Evolutionary conservation across 2,797 vertebrate species (phyloP).

Genomic region (Nothura maculosa): DNA sequence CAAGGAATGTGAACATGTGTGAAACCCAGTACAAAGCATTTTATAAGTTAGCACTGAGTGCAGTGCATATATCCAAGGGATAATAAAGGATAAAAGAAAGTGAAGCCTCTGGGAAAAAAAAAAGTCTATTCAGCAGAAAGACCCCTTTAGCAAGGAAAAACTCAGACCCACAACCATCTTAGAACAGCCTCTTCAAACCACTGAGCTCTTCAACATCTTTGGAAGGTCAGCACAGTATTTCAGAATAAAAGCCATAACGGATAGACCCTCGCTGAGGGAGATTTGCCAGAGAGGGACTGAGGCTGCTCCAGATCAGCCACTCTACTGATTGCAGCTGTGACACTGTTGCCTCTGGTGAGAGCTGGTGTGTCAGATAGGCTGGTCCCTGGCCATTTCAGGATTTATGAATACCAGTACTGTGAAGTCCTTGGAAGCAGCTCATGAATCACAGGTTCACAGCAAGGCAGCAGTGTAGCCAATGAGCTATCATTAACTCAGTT

Average conservation of each 20-base stretch:
- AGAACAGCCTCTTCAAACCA: conserved; percentile 17
- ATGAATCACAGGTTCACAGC: conserved; percentile 63
- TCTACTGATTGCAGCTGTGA: conserved; percentile 66
- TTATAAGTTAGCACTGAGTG: not conserved
- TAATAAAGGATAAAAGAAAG: not conserved
- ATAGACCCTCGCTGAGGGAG: conserved; percentile 36
- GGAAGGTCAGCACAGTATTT: conserved; percentile 58
- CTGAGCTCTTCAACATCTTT: conserved; percentile 19
- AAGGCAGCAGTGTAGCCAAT: conserved; percentile 47
- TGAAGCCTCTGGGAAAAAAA: not conserved
- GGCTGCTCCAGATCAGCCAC: conserved; percentile 38
- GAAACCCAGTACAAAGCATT: not conserved
- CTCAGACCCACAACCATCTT: not conserved
- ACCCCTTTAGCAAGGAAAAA: conserved; percentile 19
- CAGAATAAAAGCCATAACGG: conserved; percentile 41
- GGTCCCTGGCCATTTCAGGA: conserved; percentile 41
- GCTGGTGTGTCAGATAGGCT: conserved; percentile 50
- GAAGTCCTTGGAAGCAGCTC: conserved; percentile 57
- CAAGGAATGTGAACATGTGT: not conserved
- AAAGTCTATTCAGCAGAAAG: not conserved
- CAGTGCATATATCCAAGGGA: not conserved
- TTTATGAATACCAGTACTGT: conserved; percentile 48
- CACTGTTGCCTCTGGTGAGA: conserved; percentile 56
- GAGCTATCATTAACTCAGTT: conserved; percentile 55
- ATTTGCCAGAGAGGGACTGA: conserved; percentile 50